phyloP scores from a whole-genome alignment of 2,888 invertebrate species.

The Xanthorhoe designata region DNA sequence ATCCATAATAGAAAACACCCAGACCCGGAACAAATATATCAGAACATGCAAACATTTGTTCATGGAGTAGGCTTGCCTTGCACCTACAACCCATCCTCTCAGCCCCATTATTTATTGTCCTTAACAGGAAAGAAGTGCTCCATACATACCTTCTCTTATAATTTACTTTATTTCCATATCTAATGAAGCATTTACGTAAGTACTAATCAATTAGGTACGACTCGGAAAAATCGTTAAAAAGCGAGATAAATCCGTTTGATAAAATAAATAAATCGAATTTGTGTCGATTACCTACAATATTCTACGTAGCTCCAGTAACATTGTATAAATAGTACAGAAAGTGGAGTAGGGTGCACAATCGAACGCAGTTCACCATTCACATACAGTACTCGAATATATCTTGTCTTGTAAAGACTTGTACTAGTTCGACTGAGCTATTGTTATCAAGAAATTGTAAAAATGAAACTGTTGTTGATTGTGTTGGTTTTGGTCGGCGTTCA shows the following conservation, averaged over 20 bases:
- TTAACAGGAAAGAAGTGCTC: too few relatives aligned
- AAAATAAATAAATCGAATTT: not conserved
- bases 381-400: conserved; percentile 36
- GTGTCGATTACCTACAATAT: not conserved
- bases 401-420: conserved; percentile 34
- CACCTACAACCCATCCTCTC: too few relatives aligned
- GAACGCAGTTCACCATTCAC: conserved; percentile 17
- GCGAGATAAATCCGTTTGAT: conserved; percentile 11
- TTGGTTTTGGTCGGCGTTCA: conserved; percentile 44
- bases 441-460: conserved; percentile 29
- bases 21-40: too few relatives aligned
- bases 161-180: too few relatives aligned
- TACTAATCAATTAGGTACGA: conserved; percentile 2
- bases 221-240: conserved; percentile 5
- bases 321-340: conserved; percentile 2
- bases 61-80: not conserved
- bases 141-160: too few relatives aligned
- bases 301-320: not conserved
- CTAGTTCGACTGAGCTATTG: conserved; percentile 2
- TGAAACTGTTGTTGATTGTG: conserved; percentile 48
- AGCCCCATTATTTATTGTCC: too few relatives aligned
- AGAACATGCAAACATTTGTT: too few relatives aligned
- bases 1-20: too few relatives aligned
- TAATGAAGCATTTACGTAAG: conserved; percentile 8
- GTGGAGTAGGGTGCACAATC: not conserved